Percentiles rank a stretch among this genome's conserved stretches.
Conservation (phyloP, 1,140 invertebrate genomes). For the Polyergus mexicanus region DNA sequence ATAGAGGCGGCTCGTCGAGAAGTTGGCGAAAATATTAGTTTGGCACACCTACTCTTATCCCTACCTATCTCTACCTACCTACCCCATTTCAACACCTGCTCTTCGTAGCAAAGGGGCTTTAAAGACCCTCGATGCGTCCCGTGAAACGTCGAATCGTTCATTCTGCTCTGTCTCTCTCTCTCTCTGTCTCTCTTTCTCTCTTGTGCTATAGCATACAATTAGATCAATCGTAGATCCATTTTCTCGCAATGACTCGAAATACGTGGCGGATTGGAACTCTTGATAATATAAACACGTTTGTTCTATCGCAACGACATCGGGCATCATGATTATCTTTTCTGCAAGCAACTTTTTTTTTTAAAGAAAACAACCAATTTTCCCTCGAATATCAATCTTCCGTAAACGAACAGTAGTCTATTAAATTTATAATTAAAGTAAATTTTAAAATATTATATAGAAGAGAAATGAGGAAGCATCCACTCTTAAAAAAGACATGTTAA, state of each 20-base stretch:
- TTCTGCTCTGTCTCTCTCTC: background rate
- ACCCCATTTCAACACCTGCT: constrained; percentile 63
- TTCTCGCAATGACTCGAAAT: constrained; percentile 22
- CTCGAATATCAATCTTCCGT: background rate
- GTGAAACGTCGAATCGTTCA: constrained; percentile 33
- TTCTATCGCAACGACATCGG: constrained; percentile 23
- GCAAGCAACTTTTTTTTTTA: background rate
- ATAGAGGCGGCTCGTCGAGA: constrained; percentile 31
- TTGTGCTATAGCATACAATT: background rate
- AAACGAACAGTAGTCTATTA: background rate
- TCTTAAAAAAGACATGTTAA: too few species aligned
- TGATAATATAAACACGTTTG: constrained; percentile 17
- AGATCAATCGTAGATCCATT: constrained; percentile 50
- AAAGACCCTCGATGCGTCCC: background rate
- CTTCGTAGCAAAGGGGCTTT: background rate
- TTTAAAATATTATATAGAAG: constrained; percentile 4
- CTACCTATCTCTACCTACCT: constrained; percentile 14
- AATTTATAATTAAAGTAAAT: background rate
- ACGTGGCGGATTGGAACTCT: constrained; percentile 12
- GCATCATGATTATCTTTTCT: constrained; percentile 20
- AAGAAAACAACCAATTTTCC: background rate
- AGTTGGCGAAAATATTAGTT: constrained; percentile 76
- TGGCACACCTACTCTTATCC: constrained; percentile 63
- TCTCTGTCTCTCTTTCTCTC: too few species aligned
- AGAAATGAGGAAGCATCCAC: background rate